phyloP scores from a whole-genome alignment of 1,140 invertebrate species.

The Ceratosolen fusciceps region DNA sequence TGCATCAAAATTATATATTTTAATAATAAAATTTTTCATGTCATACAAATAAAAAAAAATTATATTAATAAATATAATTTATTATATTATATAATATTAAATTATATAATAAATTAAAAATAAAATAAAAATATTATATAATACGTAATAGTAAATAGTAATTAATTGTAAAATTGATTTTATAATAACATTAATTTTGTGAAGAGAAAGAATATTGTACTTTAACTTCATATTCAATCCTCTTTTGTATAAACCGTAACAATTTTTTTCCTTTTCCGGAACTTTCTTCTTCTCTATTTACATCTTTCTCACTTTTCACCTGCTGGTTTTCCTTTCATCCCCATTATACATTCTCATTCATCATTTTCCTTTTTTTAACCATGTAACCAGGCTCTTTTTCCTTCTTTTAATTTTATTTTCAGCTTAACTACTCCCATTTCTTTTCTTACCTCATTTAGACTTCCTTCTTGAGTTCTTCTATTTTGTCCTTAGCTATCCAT shows the following conservation, averaged over 20 bases:
- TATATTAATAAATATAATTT: too few species aligned
- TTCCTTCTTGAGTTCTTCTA: slow-evolving; percentile 14
- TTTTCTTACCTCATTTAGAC: slow-evolving; percentile 22
- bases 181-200: not conserved
- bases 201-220: not conserved
- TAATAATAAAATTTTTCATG: too few species aligned
- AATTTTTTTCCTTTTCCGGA: slow-evolving; percentile 23
- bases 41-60: too few species aligned
- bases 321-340: slow-evolving; percentile 48
- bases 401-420: slow-evolving; percentile 50
- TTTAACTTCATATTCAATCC: not conserved
- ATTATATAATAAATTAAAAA: not conserved
- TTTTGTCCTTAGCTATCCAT: slow-evolving; percentile 43
- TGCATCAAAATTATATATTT: too few species aligned
- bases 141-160: not conserved
- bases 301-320: slow-evolving; percentile 44
- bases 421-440: slow-evolving; percentile 30
- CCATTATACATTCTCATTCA: slow-evolving; percentile 43
- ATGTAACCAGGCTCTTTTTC: slow-evolving; percentile 12
- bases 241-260: slow-evolving; percentile 27
- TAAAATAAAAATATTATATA: not conserved
- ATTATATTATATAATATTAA: too few species aligned
- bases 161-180: not conserved
- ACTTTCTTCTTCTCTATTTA: slow-evolving; percentile 47
- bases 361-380: slow-evolving; percentile 30